These are phyloP conservation scores for Sebastes minor DNA, from an alignment of 2,797 vertebrate species.

Conservation along the genomic window DNA sequence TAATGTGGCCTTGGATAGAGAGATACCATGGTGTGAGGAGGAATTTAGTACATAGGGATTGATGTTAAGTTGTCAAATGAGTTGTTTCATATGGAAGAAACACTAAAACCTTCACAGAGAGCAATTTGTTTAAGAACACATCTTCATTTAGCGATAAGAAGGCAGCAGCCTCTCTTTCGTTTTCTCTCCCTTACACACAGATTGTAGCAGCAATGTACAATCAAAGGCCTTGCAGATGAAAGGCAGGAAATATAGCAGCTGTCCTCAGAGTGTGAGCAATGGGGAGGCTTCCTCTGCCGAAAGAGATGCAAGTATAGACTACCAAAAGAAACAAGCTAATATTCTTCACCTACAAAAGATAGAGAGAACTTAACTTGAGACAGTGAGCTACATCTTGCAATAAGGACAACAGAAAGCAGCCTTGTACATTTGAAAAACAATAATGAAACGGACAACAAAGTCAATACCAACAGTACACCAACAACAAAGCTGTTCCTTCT, in stretches of 20 bases:
- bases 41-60: background rate
- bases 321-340: background rate
- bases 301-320: conserved; percentile 13
- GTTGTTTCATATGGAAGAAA: background rate
- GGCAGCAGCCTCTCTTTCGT: conserved; percentile 3
- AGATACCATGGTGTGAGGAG: background rate
- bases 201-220: conserved; percentile 35
- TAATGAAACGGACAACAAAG: background rate
- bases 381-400: background rate
- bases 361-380: background rate
- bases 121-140: background rate
- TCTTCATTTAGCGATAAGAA: conserved; percentile 22
- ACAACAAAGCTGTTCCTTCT: conserved; percentile 22
- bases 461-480: background rate
- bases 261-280: conserved; percentile 43
- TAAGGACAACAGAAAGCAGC: background rate
- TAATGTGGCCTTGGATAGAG: background rate
- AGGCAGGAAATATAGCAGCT: conserved; percentile 73
- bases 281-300: conserved; percentile 45
- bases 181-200: conserved; percentile 22
- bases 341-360: background rate
- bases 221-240: conserved; percentile 70
- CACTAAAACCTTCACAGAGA: background rate
- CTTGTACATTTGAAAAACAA: background rate
- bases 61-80: background rate